Base-by-base conservation (phyloP, 2,888 invertebrate genomes). In the Trichogramma dendrolimi region DNA sequence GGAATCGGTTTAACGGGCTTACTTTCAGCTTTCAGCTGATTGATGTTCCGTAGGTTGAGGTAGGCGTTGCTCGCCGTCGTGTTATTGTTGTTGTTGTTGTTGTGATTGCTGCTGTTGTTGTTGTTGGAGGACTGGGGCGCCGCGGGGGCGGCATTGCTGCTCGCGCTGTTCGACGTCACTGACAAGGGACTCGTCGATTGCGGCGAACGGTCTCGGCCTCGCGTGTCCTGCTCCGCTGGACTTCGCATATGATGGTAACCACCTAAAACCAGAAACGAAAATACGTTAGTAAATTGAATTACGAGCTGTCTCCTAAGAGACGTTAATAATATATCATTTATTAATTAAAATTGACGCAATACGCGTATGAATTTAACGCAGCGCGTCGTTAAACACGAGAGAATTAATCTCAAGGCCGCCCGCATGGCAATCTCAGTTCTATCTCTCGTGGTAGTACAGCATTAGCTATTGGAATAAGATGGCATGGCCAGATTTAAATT, bases 221-320 rank as follows among this genome's bases (percentile, higher is more conserved):
- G 60, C 40, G 10, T 60, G 51, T 75, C 76, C 64, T 75, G 81
- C 40, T 60, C 58, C 55, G 81, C 81, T 55, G 83, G 82, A 77
- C 83, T 83, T 72, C 83, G 80, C 68, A 83, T 72, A 71, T 83
- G 82, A 69, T 82, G 83, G 74, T 83, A 84, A 64, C 82, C 83
- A 68, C 83, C 84, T 83, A 76, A 1, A 79, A 76, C 65, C 68
- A 63, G 50, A 50, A 56, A 52, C 39, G 59, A n/a, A 39, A 8
- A 4, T 0, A 7, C 27, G 40, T 51, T 58, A 51, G 43, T 44
- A 46, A 5, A 54, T 47, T 46, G 47, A 57, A 52, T 27, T 27
- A 27, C 27, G 27, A 27, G 27, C 27, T 27, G 27, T 27, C 27
- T 27, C 27, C 2, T 27, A 27, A 27, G 27, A 27, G 27, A 27